Percentiles rank a stretch among this genome's conserved stretches.
These are phyloP conservation scores for Sminthurinus aureus DNA, from an alignment of 2,888 invertebrate species.

Conservation along the genomic window DNA sequence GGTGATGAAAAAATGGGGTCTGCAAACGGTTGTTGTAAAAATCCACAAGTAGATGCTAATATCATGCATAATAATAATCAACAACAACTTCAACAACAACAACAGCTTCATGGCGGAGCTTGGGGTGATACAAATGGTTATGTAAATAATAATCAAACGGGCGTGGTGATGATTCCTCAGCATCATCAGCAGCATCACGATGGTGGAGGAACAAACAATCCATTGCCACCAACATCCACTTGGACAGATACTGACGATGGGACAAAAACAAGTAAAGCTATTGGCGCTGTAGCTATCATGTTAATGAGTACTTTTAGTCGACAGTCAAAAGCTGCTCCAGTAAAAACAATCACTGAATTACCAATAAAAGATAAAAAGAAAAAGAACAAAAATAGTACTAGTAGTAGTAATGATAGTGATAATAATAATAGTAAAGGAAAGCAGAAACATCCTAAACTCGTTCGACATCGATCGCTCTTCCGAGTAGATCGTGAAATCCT, in stretches of 20 bases:
- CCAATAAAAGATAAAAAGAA: not conserved
- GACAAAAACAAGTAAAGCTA: conserved; percentile 40
- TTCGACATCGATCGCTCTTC: not conserved
- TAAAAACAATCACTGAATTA: not conserved
- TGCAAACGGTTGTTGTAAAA: conserved; percentile 43
- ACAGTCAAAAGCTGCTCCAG: conserved; percentile 11
- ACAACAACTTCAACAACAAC: conserved; percentile 3
- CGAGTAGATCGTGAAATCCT: not conserved
- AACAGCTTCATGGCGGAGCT: conserved; percentile 5
- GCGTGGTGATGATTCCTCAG: not conserved
- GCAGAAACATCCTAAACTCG: not conserved
- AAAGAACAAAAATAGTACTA: too few relatives aligned
- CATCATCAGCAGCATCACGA: not conserved
- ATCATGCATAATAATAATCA: conserved; percentile 1
- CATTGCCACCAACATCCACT: not conserved
- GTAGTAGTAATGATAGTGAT: too few relatives aligned
- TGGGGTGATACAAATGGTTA: conserved; percentile 26
- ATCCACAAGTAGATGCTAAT: conserved; percentile 40
- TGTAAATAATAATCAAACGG: conserved; percentile 18
- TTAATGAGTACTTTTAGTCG: conserved; percentile 46
- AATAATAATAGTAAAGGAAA: too few relatives aligned
- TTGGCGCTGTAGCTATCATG: conserved; percentile 45
- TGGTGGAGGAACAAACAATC: not conserved
- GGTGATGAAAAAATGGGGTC: conserved; percentile 40
- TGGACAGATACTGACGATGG: not conserved